phyloP scores from a whole-genome alignment of 2,888 invertebrate species.

The Orchesellides sinensis region DNA sequence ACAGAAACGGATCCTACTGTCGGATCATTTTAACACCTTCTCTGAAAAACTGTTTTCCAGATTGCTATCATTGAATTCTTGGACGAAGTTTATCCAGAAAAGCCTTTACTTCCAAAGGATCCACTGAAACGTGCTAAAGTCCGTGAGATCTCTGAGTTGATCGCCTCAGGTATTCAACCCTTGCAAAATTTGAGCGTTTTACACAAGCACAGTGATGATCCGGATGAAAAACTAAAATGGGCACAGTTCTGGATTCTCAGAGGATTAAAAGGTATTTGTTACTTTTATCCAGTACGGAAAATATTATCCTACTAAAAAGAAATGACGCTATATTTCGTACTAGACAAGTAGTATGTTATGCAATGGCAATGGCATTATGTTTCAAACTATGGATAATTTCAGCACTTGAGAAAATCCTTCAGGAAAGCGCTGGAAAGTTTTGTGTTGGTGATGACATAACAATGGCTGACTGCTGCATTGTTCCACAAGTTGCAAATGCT shows the following conservation, averaged over 20 bases:
- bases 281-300: too few relatives aligned
- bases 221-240: conserved; percentile 95
- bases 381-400: not conserved
- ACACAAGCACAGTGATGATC: conserved; percentile 83
- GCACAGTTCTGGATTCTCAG: conserved; percentile 94
- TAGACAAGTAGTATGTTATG: too few relatives aligned
- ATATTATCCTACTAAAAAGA: too few relatives aligned
- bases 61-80: conserved; percentile 96
- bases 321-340: too few relatives aligned
- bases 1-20: not conserved
- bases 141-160: conserved; percentile 92
- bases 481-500: conserved; percentile 97
- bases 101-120: conserved; percentile 92
- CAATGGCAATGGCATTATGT: too few relatives aligned
- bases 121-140: conserved; percentile 86
- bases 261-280: conserved; percentile 85
- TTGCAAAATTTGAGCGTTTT: conserved; percentile 94
- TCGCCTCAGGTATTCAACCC: conserved; percentile 97
- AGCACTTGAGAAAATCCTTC: conserved; percentile 92
- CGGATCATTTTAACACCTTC: too few relatives aligned
- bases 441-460: conserved; percentile 96
- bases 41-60: conserved; percentile 75
- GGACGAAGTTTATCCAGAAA: conserved; percentile 93
- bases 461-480: conserved; percentile 95
- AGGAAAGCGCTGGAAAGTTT: conserved; percentile 91